Evolutionary conservation across 2,888 invertebrate species (phyloP), one percentile per base, ranked within the genome.

Genomic region (Euspilapteryx auroguttella): DNA sequence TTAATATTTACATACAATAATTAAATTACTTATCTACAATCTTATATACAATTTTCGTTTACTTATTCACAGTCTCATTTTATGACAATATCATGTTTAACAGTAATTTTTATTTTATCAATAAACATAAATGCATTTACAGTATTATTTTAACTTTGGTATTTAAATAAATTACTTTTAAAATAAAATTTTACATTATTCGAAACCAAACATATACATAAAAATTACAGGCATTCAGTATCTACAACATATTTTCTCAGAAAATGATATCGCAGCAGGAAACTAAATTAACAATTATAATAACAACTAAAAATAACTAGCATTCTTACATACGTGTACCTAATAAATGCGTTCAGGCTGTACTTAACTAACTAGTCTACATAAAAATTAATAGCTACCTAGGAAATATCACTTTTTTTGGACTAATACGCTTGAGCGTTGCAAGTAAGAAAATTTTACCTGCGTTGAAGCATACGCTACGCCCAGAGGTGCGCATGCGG

Each of bases 401-500:
- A 64, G 57, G 10, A 45, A 42, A 40, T 57, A 73, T 73, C 73
- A 73, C 73, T 56, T 62, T 55, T 61, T 52, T 69, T 65, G 69
- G 73, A 73, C 75, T 75, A 75, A 71, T 57, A 71, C 69, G 69
- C 65, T 71, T 66, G 66, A 65, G 71, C 68, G 69, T 65, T 63
- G 65, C 65, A 58, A 68, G 64, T 56, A 57, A 45, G 37, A 49
- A 51, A 49, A 49, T 51, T 51, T 79, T 77, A 81, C 81, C 81
- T 81, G 79, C 78, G 79, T 73, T 79, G 79, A 54, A 81, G 78
- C 77, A 82, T 81, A 78, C 82, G 84, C 85, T 87, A 87, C 81
- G 87, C 86, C 87, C 87, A 87, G 57, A 86, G 78, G 49, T 85
- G 85, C 69, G 86, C 85, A 50, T 81, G 81, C 51, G 79, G 73